Percentiles rank a stretch among this genome's conserved stretches.
phyloP scores from a whole-genome alignment of 1,140 invertebrate genomes.

The Orius insidiosus region DNA sequence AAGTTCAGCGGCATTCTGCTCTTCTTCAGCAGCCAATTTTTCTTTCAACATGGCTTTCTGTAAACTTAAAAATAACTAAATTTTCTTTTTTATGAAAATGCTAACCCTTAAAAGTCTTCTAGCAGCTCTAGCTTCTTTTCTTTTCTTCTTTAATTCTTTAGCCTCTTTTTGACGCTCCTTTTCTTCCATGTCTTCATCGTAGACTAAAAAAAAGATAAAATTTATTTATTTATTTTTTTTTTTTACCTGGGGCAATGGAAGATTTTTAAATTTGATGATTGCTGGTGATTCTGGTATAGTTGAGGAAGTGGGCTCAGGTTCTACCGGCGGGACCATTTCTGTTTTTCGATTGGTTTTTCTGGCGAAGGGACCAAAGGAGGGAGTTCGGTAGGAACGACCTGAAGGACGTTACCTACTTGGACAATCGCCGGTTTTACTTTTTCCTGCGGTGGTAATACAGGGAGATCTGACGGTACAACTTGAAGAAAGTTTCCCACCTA shows the following conservation, averaged over 20 bases:
- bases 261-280: neutral
- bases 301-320: constrained; percentile 1
- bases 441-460: neutral
- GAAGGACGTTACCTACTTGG: constrained; percentile 20
- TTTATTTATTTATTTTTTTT: neutral
- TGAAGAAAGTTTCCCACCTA: constrained; percentile 28
- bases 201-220: too few species aligned
- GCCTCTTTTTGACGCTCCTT: neutral
- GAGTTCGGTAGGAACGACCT: constrained; percentile 16
- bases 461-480: constrained; percentile 24
- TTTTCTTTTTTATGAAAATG: too few species aligned
- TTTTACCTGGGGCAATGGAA: constrained; percentile 2
- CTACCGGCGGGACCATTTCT: neutral
- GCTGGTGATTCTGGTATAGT: neutral
- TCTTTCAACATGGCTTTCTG: constrained; percentile 19
- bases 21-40: constrained; percentile 11
- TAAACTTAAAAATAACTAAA: too few species aligned
- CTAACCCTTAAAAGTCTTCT: constrained; percentile 20
- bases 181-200: constrained; percentile 1
- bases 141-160: constrained; percentile 20
- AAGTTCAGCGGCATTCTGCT: constrained; percentile 11
- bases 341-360: neutral
- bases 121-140: constrained; percentile 19
- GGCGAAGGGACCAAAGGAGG: neutral
- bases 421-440: constrained; percentile 15